Evolutionary conservation across 2,797 vertebrate genomes (phyloP), one percentile per base, ranked within the genome.

Genomic region (Esox lucius): DNA sequence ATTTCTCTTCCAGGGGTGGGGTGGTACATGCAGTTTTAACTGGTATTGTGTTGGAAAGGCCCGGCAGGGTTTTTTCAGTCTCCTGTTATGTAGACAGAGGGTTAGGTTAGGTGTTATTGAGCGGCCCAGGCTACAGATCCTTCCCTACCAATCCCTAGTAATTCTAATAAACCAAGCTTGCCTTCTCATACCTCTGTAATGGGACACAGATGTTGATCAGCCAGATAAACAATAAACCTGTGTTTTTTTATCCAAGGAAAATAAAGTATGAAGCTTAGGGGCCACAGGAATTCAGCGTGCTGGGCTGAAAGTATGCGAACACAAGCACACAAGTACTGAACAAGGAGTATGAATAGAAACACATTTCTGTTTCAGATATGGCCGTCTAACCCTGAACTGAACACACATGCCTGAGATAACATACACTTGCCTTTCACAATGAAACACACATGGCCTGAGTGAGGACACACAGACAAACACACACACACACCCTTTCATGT

Each of bases 91-190:
- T 13, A 75, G 80, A 79, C 83, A 81, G 85, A 83, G 82, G 85
- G 24, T 48, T 62, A 17, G 75, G 85, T 89, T 16, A 85, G 83
- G 87, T 90, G 85, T 91, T 92, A 91, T 90, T 91, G 90, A 91
- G 88, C 90, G 86, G 71, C 79, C 70, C 72, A 46, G 68, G 81
- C 70, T 72, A 62, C 17, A 56, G 70, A 61, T 72, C 31, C 35
- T 61, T 46, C 53, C 84, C 83, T 17, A 84, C 87, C 91, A 80
- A 87, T 90, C 87, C 86, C 65, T 80, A 80, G 84, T 91, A 92
- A 93, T 92, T 89, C 90, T 87, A 88, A 90, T 92, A 92, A 93
- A 92, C 91, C 87, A 75, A 85, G 86, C 85, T 73, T 84, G 85
- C 67, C 0, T 89, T 87, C 82, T 87, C 87, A 87, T 89, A 88